Evolutionary conservation across 1,140 invertebrate species (phyloP).

Genomic region (Conopomorpha cramerella): DNA sequence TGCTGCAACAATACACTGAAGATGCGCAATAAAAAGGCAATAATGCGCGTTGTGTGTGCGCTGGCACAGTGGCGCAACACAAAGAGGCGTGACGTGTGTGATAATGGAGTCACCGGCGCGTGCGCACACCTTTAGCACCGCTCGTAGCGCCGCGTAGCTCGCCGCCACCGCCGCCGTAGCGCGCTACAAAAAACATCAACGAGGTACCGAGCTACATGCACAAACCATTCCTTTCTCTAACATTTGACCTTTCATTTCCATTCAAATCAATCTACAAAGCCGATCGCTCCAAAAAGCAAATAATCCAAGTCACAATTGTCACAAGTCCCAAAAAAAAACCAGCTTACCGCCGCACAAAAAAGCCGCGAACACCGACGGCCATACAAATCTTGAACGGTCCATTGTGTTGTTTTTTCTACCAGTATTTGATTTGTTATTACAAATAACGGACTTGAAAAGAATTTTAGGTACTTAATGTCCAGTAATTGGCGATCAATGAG

Average conservation of each 20-base stretch:
- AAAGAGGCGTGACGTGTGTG: constrained; percentile 28
- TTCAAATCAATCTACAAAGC: too few species aligned
- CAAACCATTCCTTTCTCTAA: too few species aligned
- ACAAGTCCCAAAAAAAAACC: constrained; percentile 27
- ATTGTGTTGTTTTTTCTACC: constrained; percentile 46
- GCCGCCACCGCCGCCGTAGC: background rate
- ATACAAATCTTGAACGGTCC: constrained; percentile 40
- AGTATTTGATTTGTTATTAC: constrained; percentile 56
- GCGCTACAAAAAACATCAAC: too few species aligned
- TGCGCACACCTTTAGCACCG: constrained; percentile 25
- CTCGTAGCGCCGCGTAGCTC: constrained; percentile 7
- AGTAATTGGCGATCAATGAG: constrained; percentile 60
- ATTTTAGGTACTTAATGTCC: constrained; percentile 59
- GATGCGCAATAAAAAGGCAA: constrained; percentile 53
- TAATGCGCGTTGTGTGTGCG: constrained; percentile 35
- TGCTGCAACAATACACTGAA: constrained; percentile 43
- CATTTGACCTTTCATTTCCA: too few species aligned
- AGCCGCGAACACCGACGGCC: constrained; percentile 25
- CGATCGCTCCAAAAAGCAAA: constrained; percentile 17
- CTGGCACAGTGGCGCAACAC: constrained; percentile 17
- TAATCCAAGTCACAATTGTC: constrained; percentile 28
- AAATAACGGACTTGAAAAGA: constrained; percentile 53
- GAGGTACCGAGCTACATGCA: too few species aligned
- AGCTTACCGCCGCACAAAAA: constrained; percentile 42
- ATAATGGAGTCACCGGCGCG: constrained; percentile 37